A percentile compares a stretch with the other conserved stretches of the same genome.
phyloP scores from a whole-genome alignment of 2,888 invertebrate species.

The Saturnia pavonia region DNA sequence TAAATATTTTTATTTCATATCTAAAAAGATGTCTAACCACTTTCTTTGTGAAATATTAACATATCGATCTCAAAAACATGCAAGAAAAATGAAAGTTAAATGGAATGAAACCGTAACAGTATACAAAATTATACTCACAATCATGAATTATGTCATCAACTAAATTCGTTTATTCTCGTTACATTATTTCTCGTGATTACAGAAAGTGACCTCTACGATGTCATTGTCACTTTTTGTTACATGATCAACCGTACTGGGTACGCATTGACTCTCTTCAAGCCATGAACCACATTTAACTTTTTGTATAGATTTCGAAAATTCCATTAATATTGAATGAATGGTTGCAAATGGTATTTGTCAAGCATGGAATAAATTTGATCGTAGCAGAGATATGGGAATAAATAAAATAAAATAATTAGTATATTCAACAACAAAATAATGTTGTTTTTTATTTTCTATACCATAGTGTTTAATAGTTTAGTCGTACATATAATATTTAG shows the following conservation, averaged over 20 bases:
- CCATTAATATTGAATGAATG: constrained; percentile 6
- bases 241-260: constrained; percentile 37
- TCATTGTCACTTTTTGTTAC: constrained; percentile 51
- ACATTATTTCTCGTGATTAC: constrained; percentile 31
- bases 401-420: not conserved
- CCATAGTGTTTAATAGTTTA: not conserved
- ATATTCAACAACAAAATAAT: not conserved
- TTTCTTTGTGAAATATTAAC: not conserved
- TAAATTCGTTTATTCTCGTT: constrained; percentile 10
- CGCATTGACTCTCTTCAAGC: constrained; percentile 46
- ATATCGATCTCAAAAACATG: not conserved
- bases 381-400: not conserved
- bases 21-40: not conserved
- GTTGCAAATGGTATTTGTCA: not conserved
- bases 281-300: constrained; percentile 55
- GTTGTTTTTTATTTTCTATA: not conserved
- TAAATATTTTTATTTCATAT: not conserved
- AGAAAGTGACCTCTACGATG: constrained; percentile 46
- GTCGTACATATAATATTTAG: too few relatives aligned
- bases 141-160: constrained; percentile 9
- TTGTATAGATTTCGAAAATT: constrained; percentile 22
- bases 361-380: not conserved
- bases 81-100: not conserved
- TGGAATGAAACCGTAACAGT: not conserved
- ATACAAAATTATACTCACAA: not conserved